A percentile compares a stretch with the other conserved stretches of the same genome.
Evolutionary conservation across 2,888 invertebrate species (phyloP).

Genomic region (Pachycephus smyrnensis): DNA sequence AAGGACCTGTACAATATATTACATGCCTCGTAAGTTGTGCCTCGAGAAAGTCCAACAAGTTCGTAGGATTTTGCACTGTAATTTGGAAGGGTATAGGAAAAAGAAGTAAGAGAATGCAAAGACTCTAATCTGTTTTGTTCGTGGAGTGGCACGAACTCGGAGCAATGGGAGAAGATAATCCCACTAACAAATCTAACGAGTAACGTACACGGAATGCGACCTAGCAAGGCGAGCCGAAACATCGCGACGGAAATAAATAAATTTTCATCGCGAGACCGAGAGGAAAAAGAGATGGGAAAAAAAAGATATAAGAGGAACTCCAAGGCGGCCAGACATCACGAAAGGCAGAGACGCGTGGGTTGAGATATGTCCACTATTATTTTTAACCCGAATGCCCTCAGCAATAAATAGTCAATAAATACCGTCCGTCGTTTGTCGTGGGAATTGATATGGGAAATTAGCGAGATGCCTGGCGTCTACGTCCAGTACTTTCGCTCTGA

Average conservation of each 20-base stretch:
- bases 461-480: neutral
- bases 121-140: neutral
- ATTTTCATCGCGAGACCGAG: slow-evolving; percentile 14
- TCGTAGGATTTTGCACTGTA: neutral
- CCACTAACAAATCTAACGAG: slow-evolving; percentile 14
- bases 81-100: neutral
- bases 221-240: slow-evolving; percentile 5
- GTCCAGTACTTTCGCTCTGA: neutral
- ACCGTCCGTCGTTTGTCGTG: slow-evolving; percentile 13
- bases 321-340: neutral
- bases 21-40: neutral
- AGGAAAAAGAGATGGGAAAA: neutral
- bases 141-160: neutral
- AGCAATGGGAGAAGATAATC: neutral
- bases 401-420: slow-evolving; percentile 21
- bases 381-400: slow-evolving; percentile 17
- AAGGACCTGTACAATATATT: neutral
- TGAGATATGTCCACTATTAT: slow-evolving; percentile 19
- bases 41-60: neutral
- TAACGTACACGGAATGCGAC: slow-evolving; percentile 14
- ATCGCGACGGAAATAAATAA: slow-evolving; percentile 18
- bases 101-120: neutral
- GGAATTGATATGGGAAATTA: neutral
- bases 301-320: neutral
- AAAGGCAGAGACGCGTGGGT: slow-evolving; percentile 4